Conservation (phyloP, 2,113 vertebrate species). For the Mystacornis crossleyi region DNA sequence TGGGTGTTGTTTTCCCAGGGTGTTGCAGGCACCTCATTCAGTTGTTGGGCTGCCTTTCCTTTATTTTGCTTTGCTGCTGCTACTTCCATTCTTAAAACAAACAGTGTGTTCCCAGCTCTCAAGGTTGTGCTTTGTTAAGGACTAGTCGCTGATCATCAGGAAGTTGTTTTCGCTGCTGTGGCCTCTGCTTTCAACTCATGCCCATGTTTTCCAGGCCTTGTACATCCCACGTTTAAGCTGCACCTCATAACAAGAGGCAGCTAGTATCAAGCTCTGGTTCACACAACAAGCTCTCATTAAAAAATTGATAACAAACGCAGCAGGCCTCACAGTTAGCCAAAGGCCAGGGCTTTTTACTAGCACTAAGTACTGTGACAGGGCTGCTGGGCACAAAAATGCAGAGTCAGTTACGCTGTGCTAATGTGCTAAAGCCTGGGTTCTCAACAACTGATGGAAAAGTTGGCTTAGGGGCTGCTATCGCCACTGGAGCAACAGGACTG, state of each 20-base stretch:
- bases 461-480: rapidly evolving
- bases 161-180: rapidly evolving
- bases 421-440: background rate
- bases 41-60: background rate
- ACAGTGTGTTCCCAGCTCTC: background rate
- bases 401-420: rapidly evolving
- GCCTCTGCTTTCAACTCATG: background rate
- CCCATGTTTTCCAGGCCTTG: background rate
- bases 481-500: background rate
- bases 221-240: background rate
- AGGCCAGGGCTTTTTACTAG: background rate
- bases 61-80: background rate
- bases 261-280: background rate
- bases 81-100: background rate
- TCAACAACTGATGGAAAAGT: background rate
- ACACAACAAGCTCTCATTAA: background rate
- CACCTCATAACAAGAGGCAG: background rate
- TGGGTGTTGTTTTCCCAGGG: background rate
- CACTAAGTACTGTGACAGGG: background rate
- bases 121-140: background rate
- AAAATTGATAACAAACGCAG: background rate
- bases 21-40: rapidly evolving
- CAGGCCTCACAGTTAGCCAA: background rate
- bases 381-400: background rate
- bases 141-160: background rate